Evolutionary conservation across 2,113 vertebrate genomes (phyloP), one percentile per base, ranked within the genome.

Genomic region (Perccottus glenii): DNA sequence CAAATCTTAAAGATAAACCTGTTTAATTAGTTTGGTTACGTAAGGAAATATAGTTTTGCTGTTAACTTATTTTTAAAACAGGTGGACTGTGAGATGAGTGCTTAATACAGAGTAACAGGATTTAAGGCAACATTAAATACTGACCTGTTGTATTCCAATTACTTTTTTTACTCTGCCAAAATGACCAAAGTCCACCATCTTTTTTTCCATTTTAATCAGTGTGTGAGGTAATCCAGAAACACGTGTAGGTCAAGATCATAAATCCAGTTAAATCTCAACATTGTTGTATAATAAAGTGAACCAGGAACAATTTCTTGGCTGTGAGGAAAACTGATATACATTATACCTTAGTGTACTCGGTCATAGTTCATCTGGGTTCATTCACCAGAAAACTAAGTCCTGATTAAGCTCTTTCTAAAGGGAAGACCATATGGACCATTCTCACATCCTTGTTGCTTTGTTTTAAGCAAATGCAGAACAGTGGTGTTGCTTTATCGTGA

Each of bases 261-360:
- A 12, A n/a, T 15, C 3, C 33, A 6, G 12, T 12, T 35, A 51
- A 8, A 0, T 15, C 9, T 15, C 9, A 16, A 32, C 2, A 1
- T 56, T 15, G 55, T 71, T 69, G 36, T 59, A 45, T 69, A 76
- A 83, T 43, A 35, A 36, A 44, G 9, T 44, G 53, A 73, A 64
- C 62, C 53, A 0, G 56, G 64, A 72, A 14, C 57, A 5, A 19
- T 15, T 50, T 10, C 38, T 40, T 11, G 9, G 7, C n/a, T 9
- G 14, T 33, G 33, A 55, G 4, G 6, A 12, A 4, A 14, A 4
- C 33, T 36, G 11, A n/a, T 53, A 15, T 33, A 27, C 19, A 27
- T 38, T 33, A 55, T 33, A 55, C 14, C 4, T 55, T 36, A 38
- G 19, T 27, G 19, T 27, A 4, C 38, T 40, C 38, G 8, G 1